Percentiles rank a stretch among this genome's conserved stretches.
Evolutionary conservation across 2,113 vertebrate species (phyloP).

Genomic region (Nothoprocta perdicaria): DNA sequence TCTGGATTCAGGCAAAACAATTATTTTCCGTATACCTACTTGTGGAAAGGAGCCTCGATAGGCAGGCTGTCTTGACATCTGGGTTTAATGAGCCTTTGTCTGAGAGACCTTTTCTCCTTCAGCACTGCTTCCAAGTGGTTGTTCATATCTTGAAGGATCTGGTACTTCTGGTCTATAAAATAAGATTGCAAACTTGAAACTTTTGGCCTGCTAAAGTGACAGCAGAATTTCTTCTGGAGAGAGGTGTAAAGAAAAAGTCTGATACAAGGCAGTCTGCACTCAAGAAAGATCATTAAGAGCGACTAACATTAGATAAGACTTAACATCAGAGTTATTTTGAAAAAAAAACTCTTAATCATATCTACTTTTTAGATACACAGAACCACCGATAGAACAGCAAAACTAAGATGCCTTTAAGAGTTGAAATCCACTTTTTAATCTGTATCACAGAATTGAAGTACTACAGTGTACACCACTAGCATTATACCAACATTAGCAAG

Average conservation of each 20-base stretch:
- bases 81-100: slow-evolving; percentile 85
- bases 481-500: neutral
- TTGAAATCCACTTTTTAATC: neutral
- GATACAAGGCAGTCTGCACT: neutral
- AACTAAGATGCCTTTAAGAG: neutral
- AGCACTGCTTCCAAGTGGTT: slow-evolving; percentile 87
- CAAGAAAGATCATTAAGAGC: neutral
- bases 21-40: slow-evolving; percentile 71
- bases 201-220: neutral
- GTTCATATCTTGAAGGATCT: slow-evolving; percentile 84
- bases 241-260: neutral
- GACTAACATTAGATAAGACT: neutral
- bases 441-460: neutral
- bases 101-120: slow-evolving; percentile 82
- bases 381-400: too few species aligned
- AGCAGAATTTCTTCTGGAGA: neutral
- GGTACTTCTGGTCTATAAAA: slow-evolving; percentile 80
- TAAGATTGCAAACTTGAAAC: neutral
- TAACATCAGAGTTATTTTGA: neutral
- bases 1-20: neutral
- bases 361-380: neutral
- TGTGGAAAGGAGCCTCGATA: slow-evolving; percentile 86
- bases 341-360: neutral
- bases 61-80: slow-evolving; percentile 85
- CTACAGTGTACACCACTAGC: neutral